Evolutionary conservation across 1,140 invertebrate genomes (phyloP).

Genomic region (Drosophila fuyamai): DNA sequence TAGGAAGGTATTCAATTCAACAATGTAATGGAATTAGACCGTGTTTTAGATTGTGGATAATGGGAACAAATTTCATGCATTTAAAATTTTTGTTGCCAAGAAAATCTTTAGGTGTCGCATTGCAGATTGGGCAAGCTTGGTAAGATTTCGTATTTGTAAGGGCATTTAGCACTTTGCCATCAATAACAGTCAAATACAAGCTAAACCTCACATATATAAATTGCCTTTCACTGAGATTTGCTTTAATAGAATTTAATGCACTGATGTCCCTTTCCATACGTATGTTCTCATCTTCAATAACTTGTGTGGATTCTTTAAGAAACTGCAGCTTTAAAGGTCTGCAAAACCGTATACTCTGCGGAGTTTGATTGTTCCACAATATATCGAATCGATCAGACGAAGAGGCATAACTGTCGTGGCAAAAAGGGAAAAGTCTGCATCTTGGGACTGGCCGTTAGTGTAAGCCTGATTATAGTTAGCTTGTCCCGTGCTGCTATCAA

Average conservation of each 20-base stretch:
- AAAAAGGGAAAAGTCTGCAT: background rate
- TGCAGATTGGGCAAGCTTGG: background rate
- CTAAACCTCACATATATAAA: background rate
- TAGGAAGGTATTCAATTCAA: background rate
- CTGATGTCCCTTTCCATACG: too few species aligned
- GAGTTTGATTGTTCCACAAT: too few species aligned
- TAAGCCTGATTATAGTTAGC: conserved; percentile 1
- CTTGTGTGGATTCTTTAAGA: background rate
- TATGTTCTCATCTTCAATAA: background rate
- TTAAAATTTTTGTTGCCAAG: too few species aligned
- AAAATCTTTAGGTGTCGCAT: too few species aligned
- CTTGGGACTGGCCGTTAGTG: background rate
- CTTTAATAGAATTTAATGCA: too few species aligned
- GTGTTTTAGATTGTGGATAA: too few species aligned
- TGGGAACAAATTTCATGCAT: too few species aligned
- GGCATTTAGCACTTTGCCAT: background rate
- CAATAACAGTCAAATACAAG: background rate
- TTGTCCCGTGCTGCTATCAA: background rate
- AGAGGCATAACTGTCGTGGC: background rate
- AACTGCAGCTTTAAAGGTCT: background rate
- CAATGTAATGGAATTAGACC: too few species aligned
- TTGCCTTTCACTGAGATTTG: too few species aligned
- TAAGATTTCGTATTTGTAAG: too few species aligned
- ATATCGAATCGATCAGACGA: background rate
- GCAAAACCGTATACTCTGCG: too few species aligned